Conservation (phyloP, 2,888 invertebrate species). For the Heliconius sara region DNA sequence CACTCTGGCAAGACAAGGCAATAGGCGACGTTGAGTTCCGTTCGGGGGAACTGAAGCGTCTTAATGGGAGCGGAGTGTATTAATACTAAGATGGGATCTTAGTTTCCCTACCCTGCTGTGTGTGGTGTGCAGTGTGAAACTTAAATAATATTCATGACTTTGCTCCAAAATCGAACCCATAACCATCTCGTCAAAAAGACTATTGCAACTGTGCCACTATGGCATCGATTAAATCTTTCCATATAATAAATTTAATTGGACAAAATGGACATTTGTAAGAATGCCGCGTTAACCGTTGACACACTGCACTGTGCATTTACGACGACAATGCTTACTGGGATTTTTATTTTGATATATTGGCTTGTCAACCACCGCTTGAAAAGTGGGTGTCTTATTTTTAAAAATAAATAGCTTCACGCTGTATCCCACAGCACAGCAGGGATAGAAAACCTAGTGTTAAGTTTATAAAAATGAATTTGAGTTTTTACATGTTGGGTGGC, state of each 20-base stretch:
- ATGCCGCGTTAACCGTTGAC: slow-evolving; percentile 4
- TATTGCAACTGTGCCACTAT: neutral
- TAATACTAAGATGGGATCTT: too few species aligned
- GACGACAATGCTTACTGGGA: neutral
- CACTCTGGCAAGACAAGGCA: too few species aligned
- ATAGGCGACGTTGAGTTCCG: too few species aligned
- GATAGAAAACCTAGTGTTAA: neutral
- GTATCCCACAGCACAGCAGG: neutral
- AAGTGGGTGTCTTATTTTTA: neutral
- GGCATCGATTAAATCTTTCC: neutral
- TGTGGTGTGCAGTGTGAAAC: too few species aligned
- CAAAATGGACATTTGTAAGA: neutral
- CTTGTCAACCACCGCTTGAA: neutral
- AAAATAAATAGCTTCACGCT: neutral
- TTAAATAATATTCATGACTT: neutral
- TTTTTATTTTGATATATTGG: neutral
- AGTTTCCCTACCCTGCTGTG: too few species aligned
- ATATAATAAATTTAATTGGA: neutral
- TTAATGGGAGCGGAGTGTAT: too few species aligned
- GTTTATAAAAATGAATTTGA: neutral
- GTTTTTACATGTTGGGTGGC: too few species aligned
- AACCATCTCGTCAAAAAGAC: neutral
- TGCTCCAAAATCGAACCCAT: neutral
- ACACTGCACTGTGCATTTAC: neutral
- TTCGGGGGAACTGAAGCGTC: too few species aligned